Conservation (phyloP, 2,113 vertebrate species). For the Pelecanoides urinatrix region DNA sequence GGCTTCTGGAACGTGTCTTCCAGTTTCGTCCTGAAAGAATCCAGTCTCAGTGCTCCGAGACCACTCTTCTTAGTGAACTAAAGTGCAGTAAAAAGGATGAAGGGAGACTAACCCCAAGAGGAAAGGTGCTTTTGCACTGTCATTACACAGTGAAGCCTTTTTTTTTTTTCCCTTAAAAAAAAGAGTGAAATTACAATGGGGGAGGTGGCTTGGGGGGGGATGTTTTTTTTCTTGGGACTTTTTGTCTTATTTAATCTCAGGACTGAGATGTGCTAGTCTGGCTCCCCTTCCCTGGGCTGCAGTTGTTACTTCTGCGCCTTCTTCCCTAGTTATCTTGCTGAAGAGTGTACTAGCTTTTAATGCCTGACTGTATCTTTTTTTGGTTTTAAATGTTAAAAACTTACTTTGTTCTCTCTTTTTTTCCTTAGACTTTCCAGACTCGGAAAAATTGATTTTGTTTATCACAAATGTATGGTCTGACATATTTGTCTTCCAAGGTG, state of each 20-base stretch:
- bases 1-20: not conserved
- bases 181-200: not conserved
- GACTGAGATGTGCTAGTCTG: not conserved
- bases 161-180: not conserved
- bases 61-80: not conserved
- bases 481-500: slow-evolving; percentile 77
- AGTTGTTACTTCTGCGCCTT: not conserved
- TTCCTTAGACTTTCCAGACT: slow-evolving; percentile 83
- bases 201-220: not conserved
- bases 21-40: not conserved
- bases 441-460: slow-evolving; percentile 86
- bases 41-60: not conserved
- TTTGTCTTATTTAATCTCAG: not conserved
- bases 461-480: slow-evolving; percentile 86
- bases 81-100: not conserved
- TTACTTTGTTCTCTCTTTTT: not conserved
- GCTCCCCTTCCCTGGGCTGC: not conserved
- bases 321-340: not conserved
- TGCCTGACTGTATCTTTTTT: not conserved
- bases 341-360: not conserved
- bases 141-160: not conserved
- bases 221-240: not conserved
- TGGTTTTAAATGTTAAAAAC: not conserved
- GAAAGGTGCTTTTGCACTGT: not conserved
- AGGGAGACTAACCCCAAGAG: not conserved